Evolutionary conservation across 2,888 invertebrate genomes (phyloP), one percentile per base, ranked within the genome.

Genomic region (Empis stercorea): DNA sequence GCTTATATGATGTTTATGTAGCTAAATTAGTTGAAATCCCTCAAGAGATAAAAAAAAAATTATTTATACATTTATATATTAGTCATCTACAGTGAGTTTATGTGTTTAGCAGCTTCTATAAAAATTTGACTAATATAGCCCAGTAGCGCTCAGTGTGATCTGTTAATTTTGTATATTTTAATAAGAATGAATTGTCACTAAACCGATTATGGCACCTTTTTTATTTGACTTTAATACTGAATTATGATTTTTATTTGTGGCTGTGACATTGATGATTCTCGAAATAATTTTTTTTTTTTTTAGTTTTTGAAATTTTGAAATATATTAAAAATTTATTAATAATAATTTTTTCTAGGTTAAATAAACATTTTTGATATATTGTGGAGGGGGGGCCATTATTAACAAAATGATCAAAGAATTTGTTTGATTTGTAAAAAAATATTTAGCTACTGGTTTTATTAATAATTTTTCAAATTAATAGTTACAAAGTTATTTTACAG

Each of bases 171-270:
- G 7, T 9, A 9, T 27, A 6, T 27, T 34, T 34, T 34, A 34
- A 4, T n/a, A 34, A n/a, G n/a, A 13, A 34, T 13, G n/a, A n/a
- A 34, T 34, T 34, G 34, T 34, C 34, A 34, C 27, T 44, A 47
- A 47, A 43, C 47, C 47, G 47, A 47, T 47, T 47, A 47, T 38
- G 44, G 32, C 34, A 34, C 13, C 38, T 44, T 44, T n/a, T n/a
- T 47, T 40, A 47, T 47, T 40, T 13, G 34, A 23, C 38, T 39
- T 39, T 47, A 46, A 47, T 43, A 38, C 44, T 47, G 40, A 34
- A 40, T 43, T 39, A 47, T 43, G 34, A 44, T n/a, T 40, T 20
- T 14, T 3, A 32, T 10, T 4, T 5, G 3, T 16, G 37, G 13
- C 5, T 5, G 3, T 16, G 37, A 34, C 34, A 34, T n/a, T 34